Evolutionary conservation across 2,797 vertebrate genomes (phyloP).

Genomic region (Helicolenus hilgendorfi): DNA sequence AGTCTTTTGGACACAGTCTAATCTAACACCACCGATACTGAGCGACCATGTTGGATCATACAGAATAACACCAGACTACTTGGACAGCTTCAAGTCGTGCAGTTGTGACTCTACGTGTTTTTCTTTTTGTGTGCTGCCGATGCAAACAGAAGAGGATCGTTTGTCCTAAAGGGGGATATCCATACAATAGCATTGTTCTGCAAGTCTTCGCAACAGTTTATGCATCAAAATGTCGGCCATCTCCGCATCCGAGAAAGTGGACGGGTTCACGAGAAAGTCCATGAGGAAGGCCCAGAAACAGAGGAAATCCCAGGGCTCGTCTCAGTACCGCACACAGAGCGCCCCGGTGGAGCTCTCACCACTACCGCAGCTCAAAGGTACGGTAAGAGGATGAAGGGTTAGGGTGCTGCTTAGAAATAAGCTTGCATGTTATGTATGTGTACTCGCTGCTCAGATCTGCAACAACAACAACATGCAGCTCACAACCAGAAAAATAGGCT

Average conservation of each 20-base stretch:
- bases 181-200: slow-evolving; percentile 40
- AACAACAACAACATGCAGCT: neutral
- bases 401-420: slow-evolving; percentile 59
- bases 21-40: slow-evolving; percentile 34
- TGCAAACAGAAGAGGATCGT: slow-evolving; percentile 61
- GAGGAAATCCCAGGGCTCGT: slow-evolving; percentile 96
- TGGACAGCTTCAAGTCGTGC: slow-evolving; percentile 34
- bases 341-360: slow-evolving; percentile 94
- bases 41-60: slow-evolving; percentile 72
- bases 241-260: slow-evolving; percentile 98
- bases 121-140: slow-evolving; percentile 29
- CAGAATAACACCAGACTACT: slow-evolving; percentile 53
- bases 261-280: slow-evolving; percentile 98
- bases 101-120: slow-evolving; percentile 43
- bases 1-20: slow-evolving; percentile 51
- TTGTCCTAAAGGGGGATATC: slow-evolving; percentile 27
- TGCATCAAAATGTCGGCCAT: slow-evolving; percentile 94
- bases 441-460: neutral
- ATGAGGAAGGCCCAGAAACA: slow-evolving; percentile 97
- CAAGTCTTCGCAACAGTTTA: slow-evolving; percentile 53
- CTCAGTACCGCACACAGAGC: slow-evolving; percentile 95
- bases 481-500: neutral
- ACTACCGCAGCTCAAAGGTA: slow-evolving; percentile 97
- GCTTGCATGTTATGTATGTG: neutral
- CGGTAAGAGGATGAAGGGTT: slow-evolving; percentile 84